These are phyloP conservation scores for Caradrina clavipalpis DNA, from an alignment of 2,888 invertebrate species.

Conservation along the genomic window DNA sequence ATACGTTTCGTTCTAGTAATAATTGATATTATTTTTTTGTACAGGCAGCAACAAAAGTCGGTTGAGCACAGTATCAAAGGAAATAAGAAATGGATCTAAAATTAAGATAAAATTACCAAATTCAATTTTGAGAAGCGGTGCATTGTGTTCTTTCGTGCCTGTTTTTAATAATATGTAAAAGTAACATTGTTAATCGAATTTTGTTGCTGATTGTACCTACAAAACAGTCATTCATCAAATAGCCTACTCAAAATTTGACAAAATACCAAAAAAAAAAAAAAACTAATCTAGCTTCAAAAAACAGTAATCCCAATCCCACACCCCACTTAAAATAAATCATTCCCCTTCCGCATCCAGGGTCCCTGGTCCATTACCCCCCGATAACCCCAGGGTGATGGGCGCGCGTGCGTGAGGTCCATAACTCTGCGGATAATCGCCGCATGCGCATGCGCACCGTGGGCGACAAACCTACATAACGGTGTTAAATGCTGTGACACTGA, in stretches of 20 bases:
- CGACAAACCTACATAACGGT: constrained; percentile 72
- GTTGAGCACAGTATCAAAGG: too few relatives aligned
- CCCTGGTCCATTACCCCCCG: constrained; percentile 34
- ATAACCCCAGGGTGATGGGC: constrained; percentile 64
- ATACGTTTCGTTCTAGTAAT: background rate
- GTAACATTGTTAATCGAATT: too few relatives aligned
- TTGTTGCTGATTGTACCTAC: too few relatives aligned
- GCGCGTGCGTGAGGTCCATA: constrained; percentile 73
- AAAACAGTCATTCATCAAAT: too few relatives aligned
- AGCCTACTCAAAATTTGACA: too few relatives aligned
- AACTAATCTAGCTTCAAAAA: background rate
- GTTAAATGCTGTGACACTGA: constrained; percentile 59
- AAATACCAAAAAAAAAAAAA: too few relatives aligned
- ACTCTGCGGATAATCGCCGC: constrained; percentile 70
- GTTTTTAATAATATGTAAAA: too few relatives aligned
- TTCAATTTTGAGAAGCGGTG: too few relatives aligned
- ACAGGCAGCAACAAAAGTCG: too few relatives aligned
- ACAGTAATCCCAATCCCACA: background rate
- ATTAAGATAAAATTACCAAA: too few relatives aligned
- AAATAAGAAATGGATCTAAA: too few relatives aligned
- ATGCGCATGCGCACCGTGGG: constrained; percentile 71
- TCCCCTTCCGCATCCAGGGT: constrained; percentile 2
- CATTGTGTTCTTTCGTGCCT: too few relatives aligned
- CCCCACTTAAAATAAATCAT: constrained; percentile 11
- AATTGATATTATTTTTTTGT: background rate